Evolutionary conservation across 2,113 vertebrate species (phyloP).

Genomic region (Phaethon lepturus): DNA sequence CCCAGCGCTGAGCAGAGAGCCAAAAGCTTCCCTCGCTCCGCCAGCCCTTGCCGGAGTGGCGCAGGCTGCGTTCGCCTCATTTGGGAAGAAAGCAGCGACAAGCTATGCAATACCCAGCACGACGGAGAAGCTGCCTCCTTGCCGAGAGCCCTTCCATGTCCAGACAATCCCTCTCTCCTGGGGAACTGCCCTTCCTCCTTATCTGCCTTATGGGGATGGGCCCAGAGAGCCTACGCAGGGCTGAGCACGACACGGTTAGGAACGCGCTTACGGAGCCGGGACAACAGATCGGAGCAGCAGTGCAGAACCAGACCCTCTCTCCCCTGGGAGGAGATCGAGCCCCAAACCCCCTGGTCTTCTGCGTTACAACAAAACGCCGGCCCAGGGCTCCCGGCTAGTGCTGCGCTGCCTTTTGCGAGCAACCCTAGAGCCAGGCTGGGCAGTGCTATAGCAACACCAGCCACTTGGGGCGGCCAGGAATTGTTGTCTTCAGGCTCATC

Average conservation of each 20-base stretch:
- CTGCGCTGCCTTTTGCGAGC: neutral
- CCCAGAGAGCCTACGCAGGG: neutral
- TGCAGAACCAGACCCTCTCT: neutral
- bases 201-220: neutral
- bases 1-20: neutral
- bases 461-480: neutral
- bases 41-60: rapidly evolving
- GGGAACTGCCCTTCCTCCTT: neutral
- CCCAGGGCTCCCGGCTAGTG: neutral
- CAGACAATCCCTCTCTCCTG: neutral
- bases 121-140: neutral
- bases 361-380: neutral
- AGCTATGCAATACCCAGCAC: neutral
- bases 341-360: neutral
- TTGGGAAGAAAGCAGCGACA: neutral
- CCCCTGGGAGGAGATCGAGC: neutral
- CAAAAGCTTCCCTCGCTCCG: neutral
- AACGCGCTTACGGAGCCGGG: rapidly evolving
- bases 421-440: neutral
- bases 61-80: rapidly evolving
- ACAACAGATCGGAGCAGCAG: neutral
- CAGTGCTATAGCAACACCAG: neutral
- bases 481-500: neutral
- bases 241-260: neutral
- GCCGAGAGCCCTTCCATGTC: neutral